phyloP scores from a whole-genome alignment of 2,888 invertebrate genomes.

The Acleris literana region DNA sequence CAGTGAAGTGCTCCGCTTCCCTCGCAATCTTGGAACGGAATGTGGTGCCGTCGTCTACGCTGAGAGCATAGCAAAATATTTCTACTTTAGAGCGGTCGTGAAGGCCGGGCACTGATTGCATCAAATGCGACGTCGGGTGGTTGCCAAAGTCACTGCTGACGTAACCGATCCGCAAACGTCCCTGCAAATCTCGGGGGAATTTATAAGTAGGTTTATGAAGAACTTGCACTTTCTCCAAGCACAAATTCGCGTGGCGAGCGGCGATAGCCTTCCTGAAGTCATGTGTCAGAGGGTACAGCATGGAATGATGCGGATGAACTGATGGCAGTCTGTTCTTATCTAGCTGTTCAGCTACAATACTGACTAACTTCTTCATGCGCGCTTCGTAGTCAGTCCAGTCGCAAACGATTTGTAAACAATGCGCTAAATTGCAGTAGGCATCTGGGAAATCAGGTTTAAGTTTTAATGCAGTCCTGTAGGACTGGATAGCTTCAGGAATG shows the following conservation, averaged over 20 bases:
- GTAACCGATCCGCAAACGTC: constrained; percentile 95
- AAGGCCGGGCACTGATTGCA: constrained; percentile 99
- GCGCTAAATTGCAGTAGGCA: constrained; percentile 99
- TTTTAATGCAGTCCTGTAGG: constrained; percentile 98
- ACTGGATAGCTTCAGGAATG: constrained; percentile 99
- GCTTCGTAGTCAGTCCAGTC: constrained; percentile 99
- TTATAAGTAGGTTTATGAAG: constrained; percentile 95
- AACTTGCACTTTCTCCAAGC: constrained; percentile 98
- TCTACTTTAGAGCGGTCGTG: constrained; percentile 94
- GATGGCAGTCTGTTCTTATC: constrained; percentile 98
- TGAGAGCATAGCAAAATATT: constrained; percentile 96
- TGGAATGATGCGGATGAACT: constrained; percentile 99
- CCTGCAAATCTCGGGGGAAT: constrained; percentile 87
- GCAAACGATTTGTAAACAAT: constrained; percentile 99
- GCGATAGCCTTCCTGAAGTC: constrained; percentile 98
- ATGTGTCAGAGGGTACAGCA: constrained; percentile 98
- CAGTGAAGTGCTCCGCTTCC: constrained; percentile 98
- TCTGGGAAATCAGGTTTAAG: constrained; percentile 99
- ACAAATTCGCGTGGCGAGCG: constrained; percentile 97
- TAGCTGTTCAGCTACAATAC: constrained; percentile 98
- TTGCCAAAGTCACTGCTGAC: constrained; percentile 99
- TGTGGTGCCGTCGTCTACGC: constrained; percentile 98
- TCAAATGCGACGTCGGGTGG: constrained; percentile 99
- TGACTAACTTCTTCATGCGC: constrained; percentile 97
- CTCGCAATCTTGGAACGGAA: constrained; percentile 98